Evolutionary conservation across 2,888 invertebrate genomes (phyloP).

Genomic region (Agrilus biguttatus): DNA sequence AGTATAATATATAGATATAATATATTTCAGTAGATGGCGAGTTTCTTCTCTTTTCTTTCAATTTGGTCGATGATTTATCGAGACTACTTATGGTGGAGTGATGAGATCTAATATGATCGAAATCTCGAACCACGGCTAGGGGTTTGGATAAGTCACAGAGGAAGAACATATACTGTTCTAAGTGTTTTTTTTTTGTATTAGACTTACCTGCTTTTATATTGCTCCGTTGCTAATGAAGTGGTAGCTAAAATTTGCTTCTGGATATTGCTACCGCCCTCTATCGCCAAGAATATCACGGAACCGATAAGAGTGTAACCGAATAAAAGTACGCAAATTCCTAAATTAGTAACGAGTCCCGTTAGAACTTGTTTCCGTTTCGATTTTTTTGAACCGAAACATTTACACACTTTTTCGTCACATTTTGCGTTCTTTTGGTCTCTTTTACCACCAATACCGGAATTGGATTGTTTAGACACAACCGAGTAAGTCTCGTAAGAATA

Average conservation of each 20-base stretch:
- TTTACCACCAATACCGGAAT: conserved; percentile 21
- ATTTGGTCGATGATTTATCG: too few relatives aligned
- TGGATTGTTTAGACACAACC: conserved; percentile 21
- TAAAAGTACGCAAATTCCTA: conserved; percentile 67
- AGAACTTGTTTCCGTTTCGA: conserved; percentile 39
- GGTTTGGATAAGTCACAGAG: too few relatives aligned
- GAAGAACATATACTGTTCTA: too few relatives aligned
- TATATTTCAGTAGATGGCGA: too few relatives aligned
- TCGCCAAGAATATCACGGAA: conserved; percentile 72
- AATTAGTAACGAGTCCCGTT: conserved; percentile 63
- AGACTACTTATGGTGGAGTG: too few relatives aligned
- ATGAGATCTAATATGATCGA: too few relatives aligned
- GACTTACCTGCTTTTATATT: conserved; percentile 19
- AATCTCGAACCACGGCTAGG: too few relatives aligned
- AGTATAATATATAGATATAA: too few relatives aligned
- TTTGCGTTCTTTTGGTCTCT: conserved; percentile 30
- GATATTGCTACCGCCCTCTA: conserved; percentile 55
- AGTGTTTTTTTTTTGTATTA: conserved; percentile 3
- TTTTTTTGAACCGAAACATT: conserved; percentile 25
- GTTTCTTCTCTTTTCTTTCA: too few relatives aligned
- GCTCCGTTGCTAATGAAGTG: conserved; percentile 24
- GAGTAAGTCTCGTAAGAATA: conserved; percentile 33
- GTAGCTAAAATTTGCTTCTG: conserved; percentile 42
- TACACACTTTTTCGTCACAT: conserved; percentile 20
- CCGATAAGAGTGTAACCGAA: conserved; percentile 64